Conservation (phyloP, 2,888 invertebrate species). For the Vanessa cardui region DNA sequence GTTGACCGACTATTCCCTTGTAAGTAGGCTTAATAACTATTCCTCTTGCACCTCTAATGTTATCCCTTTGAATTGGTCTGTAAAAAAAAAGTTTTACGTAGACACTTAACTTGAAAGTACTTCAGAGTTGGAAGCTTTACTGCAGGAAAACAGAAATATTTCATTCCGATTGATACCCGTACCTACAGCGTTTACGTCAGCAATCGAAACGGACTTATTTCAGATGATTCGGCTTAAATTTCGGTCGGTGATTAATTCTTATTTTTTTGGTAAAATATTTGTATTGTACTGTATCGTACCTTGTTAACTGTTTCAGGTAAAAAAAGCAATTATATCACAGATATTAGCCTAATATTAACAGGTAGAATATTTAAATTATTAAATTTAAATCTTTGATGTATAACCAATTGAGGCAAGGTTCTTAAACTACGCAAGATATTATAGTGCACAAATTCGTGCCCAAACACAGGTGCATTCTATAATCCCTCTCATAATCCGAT, state of each 20-base stretch:
- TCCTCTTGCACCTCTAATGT: constrained; percentile 91
- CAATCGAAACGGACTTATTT: not conserved
- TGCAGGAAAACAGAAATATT: not conserved
- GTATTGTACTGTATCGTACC: not conserved
- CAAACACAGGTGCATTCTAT: too few relatives aligned
- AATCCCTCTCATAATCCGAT: too few relatives aligned
- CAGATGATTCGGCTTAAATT: not conserved
- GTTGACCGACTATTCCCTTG: constrained; percentile 93
- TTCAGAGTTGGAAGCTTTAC: not conserved
- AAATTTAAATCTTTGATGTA: too few relatives aligned
- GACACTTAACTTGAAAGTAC: not conserved
- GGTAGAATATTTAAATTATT: too few relatives aligned
- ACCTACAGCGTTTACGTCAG: not conserved
- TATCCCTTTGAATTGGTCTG: constrained; percentile 79
- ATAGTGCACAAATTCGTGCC: too few relatives aligned
- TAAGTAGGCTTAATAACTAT: constrained; percentile 89
- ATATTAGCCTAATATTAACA: too few relatives aligned
- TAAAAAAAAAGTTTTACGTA: constrained; percentile 43
- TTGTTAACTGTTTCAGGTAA: not conserved
- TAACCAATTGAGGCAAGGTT: too few relatives aligned
- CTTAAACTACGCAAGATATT: too few relatives aligned
- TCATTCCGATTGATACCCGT: not conserved
- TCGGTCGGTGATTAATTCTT: not conserved
- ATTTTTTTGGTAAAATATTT: constrained; percentile 2
- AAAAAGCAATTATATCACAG: not conserved